Percentiles rank a stretch among this genome's conserved stretches.
Conservation (phyloP, 2,113 vertebrate species). For the Poeciliopsis prolifica region DNA sequence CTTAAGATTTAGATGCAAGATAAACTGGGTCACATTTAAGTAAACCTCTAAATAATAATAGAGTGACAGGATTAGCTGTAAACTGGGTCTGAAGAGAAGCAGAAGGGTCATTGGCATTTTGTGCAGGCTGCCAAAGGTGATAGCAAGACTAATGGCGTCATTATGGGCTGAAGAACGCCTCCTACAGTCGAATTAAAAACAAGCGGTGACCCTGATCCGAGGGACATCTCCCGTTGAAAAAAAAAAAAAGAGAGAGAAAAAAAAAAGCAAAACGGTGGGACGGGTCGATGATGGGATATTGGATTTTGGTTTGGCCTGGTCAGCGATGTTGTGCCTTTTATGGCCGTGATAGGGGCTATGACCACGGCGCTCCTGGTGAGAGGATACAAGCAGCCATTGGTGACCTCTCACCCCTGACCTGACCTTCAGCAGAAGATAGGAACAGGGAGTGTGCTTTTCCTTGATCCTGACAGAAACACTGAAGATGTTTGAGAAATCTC, state of each 20-base stretch:
- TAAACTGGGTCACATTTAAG: conserved; percentile 6
- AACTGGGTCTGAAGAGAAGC: conserved; percentile 49
- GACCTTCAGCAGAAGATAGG: conserved; percentile 67
- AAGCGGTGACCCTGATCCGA: conserved; percentile 77
- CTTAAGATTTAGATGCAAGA: background rate
- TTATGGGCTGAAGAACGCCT: conserved; percentile 68
- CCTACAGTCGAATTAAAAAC: conserved; percentile 79
- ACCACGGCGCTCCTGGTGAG: conserved; percentile 73
- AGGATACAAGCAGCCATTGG: conserved; percentile 84
- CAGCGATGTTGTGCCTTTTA: conserved; percentile 78
- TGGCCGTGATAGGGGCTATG: conserved; percentile 67
- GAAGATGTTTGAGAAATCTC: background rate
- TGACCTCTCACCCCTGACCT: conserved; percentile 81
- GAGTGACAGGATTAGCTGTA: conserved; percentile 18
- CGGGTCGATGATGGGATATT: conserved; percentile 78
- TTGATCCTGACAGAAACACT: conserved; percentile 39
- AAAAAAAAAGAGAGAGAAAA: background rate
- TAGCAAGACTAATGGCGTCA: conserved; percentile 76
- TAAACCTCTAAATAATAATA: conserved; percentile 10
- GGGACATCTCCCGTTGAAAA: conserved; percentile 61
- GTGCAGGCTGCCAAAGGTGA: conserved; percentile 61
- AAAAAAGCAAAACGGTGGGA: conserved; percentile 40
- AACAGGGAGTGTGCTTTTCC: conserved; percentile 11
- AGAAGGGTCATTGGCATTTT: conserved; percentile 55
- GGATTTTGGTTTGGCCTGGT: conserved; percentile 78